Conservation (phyloP, 2,113 vertebrate species). For the Bettongia penicillata region DNA sequence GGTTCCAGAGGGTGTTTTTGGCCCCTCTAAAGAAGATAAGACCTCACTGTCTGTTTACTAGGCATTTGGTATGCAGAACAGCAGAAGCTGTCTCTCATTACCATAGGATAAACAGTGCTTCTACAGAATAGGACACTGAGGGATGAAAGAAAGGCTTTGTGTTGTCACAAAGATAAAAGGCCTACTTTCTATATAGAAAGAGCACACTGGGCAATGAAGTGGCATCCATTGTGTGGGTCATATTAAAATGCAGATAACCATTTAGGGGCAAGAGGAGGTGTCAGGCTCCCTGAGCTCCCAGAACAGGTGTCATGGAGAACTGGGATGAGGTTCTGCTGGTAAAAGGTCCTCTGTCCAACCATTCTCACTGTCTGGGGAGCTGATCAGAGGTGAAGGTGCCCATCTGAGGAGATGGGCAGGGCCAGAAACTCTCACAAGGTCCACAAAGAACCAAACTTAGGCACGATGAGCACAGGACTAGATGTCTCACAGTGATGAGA, state of each 20-base stretch:
- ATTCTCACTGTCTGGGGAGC: too few relatives aligned
- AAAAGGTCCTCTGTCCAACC: neutral
- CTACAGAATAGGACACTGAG: neutral
- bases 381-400: accelerated
- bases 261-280: neutral
- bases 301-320: neutral
- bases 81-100: accelerated
- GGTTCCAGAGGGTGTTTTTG: accelerated
- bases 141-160: neutral
- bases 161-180: neutral
- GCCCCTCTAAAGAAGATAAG: neutral
- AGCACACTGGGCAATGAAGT: neutral
- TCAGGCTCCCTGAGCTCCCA: neutral
- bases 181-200: neutral
- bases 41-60: accelerated
- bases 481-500: neutral
- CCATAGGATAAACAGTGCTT: neutral
- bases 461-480: neutral
- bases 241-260: neutral
- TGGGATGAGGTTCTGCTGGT: neutral
- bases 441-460: neutral
- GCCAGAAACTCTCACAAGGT: accelerated
- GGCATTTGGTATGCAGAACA: too few relatives aligned
- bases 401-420: accelerated
- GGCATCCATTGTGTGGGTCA: neutral